Evolutionary conservation across 2,797 vertebrate genomes (phyloP).

Genomic region (Denticeps clupeoides): DNA sequence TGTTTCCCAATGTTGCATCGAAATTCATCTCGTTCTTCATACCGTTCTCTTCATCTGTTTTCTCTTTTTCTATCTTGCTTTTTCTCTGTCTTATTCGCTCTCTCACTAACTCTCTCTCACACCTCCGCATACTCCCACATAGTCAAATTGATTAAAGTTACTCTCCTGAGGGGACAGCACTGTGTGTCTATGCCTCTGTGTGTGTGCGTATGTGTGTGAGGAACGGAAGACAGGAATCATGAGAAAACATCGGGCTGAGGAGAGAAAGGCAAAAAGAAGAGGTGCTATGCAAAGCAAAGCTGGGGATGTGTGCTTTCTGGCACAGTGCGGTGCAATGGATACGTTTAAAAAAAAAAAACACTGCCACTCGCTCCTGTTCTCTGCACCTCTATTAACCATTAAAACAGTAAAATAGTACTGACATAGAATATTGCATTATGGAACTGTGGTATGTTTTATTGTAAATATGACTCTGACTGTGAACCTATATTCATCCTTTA

Average conservation of each 20-base stretch:
- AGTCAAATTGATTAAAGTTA: slow-evolving; percentile 56
- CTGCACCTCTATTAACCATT: not conserved
- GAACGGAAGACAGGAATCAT: slow-evolving; percentile 12
- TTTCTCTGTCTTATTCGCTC: slow-evolving; percentile 12
- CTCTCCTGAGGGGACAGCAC: slow-evolving; percentile 38
- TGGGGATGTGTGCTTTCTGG: not conserved
- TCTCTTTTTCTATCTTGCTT: slow-evolving; percentile 11
- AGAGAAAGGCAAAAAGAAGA: too few species aligned
- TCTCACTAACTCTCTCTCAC: slow-evolving; percentile 31
- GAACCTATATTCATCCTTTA: too few species aligned
- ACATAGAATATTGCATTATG: too few species aligned
- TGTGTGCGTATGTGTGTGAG: not conserved
- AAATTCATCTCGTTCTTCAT: not conserved
- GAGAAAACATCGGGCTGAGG: too few species aligned
- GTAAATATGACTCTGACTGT: too few species aligned
- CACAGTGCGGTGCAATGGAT: not conserved
- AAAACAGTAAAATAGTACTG: too few species aligned
- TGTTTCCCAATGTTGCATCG: too few species aligned
- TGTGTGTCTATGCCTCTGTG: slow-evolving; percentile 13
- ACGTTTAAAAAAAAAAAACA: not conserved
- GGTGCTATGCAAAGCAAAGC: too few species aligned
- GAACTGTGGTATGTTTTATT: too few species aligned
- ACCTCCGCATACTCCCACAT: slow-evolving; percentile 47
- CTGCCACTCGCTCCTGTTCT: not conserved
- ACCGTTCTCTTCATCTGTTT: slow-evolving; percentile 2